phyloP scores from a whole-genome alignment of 2,797 vertebrate species.

The Semaprochilodus insignis region DNA sequence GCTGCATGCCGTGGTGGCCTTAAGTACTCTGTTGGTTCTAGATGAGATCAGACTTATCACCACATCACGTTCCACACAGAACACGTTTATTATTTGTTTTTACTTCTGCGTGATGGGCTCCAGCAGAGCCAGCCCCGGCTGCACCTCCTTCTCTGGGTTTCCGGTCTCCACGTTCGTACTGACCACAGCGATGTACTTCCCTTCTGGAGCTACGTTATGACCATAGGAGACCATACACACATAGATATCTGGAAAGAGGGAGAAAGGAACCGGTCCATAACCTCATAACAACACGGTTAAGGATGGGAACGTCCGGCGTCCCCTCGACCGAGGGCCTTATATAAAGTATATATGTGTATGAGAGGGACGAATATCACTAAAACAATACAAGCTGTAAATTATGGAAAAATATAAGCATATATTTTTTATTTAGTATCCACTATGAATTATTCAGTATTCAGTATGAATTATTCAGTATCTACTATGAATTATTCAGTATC shows the following conservation, averaged over 20 bases:
- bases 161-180: constrained; percentile 77
- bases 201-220: constrained; percentile 78
- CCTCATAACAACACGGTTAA: too few species aligned
- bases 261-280: background rate
- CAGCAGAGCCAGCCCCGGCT: constrained; percentile 76
- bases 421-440: background rate
- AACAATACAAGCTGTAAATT: too few species aligned
- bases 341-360: too few species aligned
- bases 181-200: constrained; percentile 80
- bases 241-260: constrained; percentile 74
- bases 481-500: too few species aligned
- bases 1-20: too few species aligned
- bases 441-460: background rate
- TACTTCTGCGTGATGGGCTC: constrained; percentile 81
- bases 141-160: constrained; percentile 80
- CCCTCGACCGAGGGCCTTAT: too few species aligned
- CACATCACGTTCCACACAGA: background rate
- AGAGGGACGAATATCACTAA: too few species aligned
- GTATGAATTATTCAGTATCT: background rate
- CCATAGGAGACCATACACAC: constrained; percentile 76
- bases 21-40: background rate
- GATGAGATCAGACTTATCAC: background rate
- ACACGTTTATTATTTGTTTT: constrained; percentile 12
- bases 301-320: too few species aligned
- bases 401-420: too few species aligned